phyloP scores from a whole-genome alignment of 1,140 invertebrate genomes.

The Antheraea mylitta region DNA sequence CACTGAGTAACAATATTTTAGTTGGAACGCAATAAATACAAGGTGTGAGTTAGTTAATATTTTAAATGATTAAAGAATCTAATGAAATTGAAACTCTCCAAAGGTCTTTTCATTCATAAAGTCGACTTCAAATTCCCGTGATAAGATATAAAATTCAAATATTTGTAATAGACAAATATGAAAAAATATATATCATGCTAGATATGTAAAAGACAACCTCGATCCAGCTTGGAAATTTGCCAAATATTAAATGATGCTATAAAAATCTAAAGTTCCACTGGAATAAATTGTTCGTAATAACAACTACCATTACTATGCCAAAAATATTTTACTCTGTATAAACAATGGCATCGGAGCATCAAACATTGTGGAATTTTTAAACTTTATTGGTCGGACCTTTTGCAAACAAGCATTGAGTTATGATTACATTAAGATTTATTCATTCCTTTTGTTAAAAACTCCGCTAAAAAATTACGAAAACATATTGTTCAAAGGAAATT shows the following conservation, averaged over 20 bases:
- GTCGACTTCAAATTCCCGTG: neutral
- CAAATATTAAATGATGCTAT: slow-evolving; percentile 66
- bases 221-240: slow-evolving; percentile 54
- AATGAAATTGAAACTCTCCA: slow-evolving; percentile 1
- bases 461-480: neutral
- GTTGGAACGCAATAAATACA: neutral
- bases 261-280: slow-evolving; percentile 67
- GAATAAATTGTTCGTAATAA: slow-evolving; percentile 47
- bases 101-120: slow-evolving; percentile 18
- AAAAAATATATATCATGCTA: slow-evolving; percentile 45
- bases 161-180: slow-evolving; percentile 4
- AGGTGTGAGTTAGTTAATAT: neutral
- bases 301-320: slow-evolving; percentile 41
- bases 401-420: slow-evolving; percentile 10
- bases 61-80: neutral
- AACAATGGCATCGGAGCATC: slow-evolving; percentile 38
- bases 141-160: neutral
- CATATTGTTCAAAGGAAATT: neutral
- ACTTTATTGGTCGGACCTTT: slow-evolving; percentile 17
- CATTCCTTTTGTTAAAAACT: neutral
- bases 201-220: slow-evolving; percentile 48
- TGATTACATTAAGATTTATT: slow-evolving; percentile 4
- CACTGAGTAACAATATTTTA: slow-evolving; percentile 1
- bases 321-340: slow-evolving; percentile 48
- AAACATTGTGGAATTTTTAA: slow-evolving; percentile 26